Evolutionary conservation across 2,888 invertebrate species (phyloP), one percentile per base, ranked within the genome.

Genomic region (Lysandra bellargus): DNA sequence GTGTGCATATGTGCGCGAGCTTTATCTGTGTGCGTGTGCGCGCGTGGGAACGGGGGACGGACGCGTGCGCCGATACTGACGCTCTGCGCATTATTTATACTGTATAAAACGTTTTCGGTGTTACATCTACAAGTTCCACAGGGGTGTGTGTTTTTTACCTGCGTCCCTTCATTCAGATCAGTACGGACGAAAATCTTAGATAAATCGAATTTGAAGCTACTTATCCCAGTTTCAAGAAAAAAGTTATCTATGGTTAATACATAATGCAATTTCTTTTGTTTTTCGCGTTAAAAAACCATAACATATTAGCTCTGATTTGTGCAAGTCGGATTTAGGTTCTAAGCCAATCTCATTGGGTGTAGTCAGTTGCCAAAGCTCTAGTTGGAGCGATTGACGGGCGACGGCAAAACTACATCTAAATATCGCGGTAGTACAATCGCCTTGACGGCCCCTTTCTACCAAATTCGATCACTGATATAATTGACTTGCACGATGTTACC

Each of bases 31-130:
- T 57, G 57, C 57, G 90, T 89, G 92, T 84, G 91, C 86, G 90
- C 86, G 91, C 93, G 93, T 93, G 93, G 92, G 93, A 92, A 92
- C 92, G 91, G 87, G 88, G 87, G 88, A 86, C 88, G 87, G 90
- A 91, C 92, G 93, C 93, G 92, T 92, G 92, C 91, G 91, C 90
- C 85, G 88, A 88, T 90, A 91, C 91, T 89, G 90, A 91, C 91
- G 88, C 88, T 91, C 90, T 90, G 90, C 91, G 88, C 88, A 90
- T 90, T 91, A 90, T 91, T 90, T 87, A 87, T 86, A 80, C 79
- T 69, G 79, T 81, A 81, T 83, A 81, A 84, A 81, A 80, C 81
- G 81, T 81, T 84, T 83, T 84, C 82, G 82, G 81, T 83, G 81
- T 83, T 82, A 81, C 81, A 80, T 81, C 83, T 79, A 82, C 81